phyloP scores from a whole-genome alignment of 2,797 vertebrate species.

The Nasua narica region DNA sequence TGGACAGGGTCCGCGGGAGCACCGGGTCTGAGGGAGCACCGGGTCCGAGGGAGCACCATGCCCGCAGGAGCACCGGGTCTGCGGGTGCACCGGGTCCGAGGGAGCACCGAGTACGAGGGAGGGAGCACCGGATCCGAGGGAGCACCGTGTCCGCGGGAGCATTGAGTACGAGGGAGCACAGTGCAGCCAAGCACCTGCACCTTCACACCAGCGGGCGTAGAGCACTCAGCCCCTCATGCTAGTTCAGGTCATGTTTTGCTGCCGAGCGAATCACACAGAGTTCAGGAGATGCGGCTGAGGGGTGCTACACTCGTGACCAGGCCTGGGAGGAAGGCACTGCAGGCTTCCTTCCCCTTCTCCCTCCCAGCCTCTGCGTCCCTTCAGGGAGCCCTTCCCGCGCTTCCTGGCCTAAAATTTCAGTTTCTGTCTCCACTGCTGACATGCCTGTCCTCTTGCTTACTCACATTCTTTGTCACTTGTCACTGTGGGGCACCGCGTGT shows the following conservation, averaged over 20 bases:
- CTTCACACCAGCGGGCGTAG: not conserved
- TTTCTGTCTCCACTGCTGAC: not conserved
- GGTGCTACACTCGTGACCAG: fast-evolving
- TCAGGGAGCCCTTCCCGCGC: not conserved
- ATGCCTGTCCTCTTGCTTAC: too few species aligned
- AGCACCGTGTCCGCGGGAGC: too few species aligned
- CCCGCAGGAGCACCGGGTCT: too few species aligned
- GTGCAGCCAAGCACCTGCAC: fast-evolving
- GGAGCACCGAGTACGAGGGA: too few species aligned
- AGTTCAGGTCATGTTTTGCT: not conserved
- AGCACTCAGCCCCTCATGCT: not conserved
- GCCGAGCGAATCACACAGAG: fast-evolving
- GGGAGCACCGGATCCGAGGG: too few species aligned
- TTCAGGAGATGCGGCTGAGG: fast-evolving
- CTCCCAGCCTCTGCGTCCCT: not conserved
- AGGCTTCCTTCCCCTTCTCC: fast-evolving
- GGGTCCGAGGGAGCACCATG: too few species aligned
- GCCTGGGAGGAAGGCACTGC: not conserved
- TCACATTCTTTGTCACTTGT: fast-evolving
- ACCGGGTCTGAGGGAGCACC: too few species aligned
- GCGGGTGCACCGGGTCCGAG: too few species aligned
- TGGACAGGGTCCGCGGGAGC: too few species aligned
- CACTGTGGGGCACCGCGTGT: fast-evolving
- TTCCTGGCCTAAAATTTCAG: too few species aligned
- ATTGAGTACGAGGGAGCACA: too few species aligned